These are phyloP conservation scores for Falco concolor DNA, from an alignment of 2,797 vertebrate genomes.

Conservation along the genomic window DNA sequence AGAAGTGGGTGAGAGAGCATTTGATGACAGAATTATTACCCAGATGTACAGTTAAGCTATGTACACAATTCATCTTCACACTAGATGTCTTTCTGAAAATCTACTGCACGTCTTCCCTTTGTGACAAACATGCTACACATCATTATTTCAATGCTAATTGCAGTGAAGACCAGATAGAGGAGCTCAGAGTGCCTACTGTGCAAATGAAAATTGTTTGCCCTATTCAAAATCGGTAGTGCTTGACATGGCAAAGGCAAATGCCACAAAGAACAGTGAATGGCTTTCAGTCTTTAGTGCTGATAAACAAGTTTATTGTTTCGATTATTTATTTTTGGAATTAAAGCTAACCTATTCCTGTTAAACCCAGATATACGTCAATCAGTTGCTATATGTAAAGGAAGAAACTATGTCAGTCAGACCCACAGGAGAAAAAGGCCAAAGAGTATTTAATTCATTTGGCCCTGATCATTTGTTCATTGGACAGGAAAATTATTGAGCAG, in stretches of 20 bases:
- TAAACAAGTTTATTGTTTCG: constrained; percentile 4
- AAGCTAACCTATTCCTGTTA: neutral
- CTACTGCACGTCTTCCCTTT: neutral
- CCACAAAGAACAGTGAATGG: neutral
- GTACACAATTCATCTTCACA: neutral
- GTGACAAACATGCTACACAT: neutral
- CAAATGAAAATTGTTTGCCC: neutral
- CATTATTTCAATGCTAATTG: constrained; percentile 18
- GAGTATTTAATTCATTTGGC: neutral
- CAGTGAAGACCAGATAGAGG: neutral
- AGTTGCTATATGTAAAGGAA: neutral
- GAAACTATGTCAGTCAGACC: neutral
- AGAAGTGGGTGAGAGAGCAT: neutral
- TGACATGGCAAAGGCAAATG: neutral
- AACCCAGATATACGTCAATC: neutral
- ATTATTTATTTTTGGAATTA: constrained; percentile 10
- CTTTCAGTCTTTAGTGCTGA: neutral
- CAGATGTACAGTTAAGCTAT: neutral
- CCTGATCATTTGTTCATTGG: neutral
- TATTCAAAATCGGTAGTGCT: constrained; percentile 2
- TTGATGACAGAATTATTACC: neutral
- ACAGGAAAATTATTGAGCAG: neutral
- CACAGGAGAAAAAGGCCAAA: neutral
- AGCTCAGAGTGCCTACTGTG: neutral
- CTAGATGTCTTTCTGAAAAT: neutral